Percentiles rank a stretch among this genome's conserved stretches.
Conservation (phyloP, 2,113 vertebrate genomes). For the Syngnathus floridae region DNA sequence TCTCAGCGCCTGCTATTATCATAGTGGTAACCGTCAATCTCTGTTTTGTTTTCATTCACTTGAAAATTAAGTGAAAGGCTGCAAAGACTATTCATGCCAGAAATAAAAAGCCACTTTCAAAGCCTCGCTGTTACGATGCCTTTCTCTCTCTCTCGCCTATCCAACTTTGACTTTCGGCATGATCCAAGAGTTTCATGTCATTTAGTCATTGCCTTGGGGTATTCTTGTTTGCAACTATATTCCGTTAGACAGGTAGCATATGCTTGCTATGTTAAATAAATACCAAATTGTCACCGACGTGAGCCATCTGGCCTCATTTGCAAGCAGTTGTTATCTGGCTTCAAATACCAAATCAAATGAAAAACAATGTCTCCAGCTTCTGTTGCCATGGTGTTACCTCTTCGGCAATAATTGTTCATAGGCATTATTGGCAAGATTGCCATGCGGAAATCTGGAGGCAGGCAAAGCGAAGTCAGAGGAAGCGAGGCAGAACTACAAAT, state of each 20-base stretch:
- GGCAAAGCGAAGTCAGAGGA: too few relatives aligned
- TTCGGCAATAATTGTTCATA: not conserved
- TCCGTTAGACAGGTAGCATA: not conserved
- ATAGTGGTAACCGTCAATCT: too few relatives aligned
- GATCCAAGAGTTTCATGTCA: not conserved
- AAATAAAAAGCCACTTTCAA: too few relatives aligned
- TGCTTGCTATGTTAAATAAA: slow-evolving; percentile 1
- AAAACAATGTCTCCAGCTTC: not conserved
- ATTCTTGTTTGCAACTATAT: not conserved
- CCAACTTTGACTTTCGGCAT: not conserved
- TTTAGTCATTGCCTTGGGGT: not conserved
- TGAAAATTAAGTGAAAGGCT: too few relatives aligned
- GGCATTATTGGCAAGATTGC: not conserved
- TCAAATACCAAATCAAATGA: not conserved
- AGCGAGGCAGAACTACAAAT: too few relatives aligned
- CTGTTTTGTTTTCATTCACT: too few relatives aligned
- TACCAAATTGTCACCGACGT: not conserved
- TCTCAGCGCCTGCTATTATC: too few relatives aligned
- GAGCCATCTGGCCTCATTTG: slow-evolving; percentile 1
- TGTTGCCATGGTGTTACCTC: not conserved
- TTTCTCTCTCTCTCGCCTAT: too few relatives aligned
- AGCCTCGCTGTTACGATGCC: too few relatives aligned
- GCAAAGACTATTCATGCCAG: too few relatives aligned
- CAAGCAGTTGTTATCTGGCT: not conserved
- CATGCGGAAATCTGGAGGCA: not conserved